Base-by-base conservation (phyloP, 2,797 vertebrate species). In the Carduelis carduelis region DNA sequence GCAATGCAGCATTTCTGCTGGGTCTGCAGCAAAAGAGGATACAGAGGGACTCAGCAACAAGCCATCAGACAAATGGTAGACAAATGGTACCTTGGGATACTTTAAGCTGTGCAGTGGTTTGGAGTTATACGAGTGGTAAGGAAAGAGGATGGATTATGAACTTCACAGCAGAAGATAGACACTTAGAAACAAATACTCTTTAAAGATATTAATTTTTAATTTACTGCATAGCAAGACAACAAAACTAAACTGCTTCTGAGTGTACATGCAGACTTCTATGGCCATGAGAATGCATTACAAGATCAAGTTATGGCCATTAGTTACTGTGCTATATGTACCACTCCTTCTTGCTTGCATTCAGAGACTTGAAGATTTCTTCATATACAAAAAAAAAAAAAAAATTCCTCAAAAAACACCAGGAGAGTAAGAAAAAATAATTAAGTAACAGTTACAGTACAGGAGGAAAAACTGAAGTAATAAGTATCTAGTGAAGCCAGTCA, bases 381-480 rank as follows among this genome's bases (percentile, higher is more conserved):
- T 5, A 18, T 16, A 74, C 1, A 8, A 72, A 34, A 94, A 70
- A 89, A 34, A 94, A 70, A 89, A 47, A 37, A 37, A 12, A 37
- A 12, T 4, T 0, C 0, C 16, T 16, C 17, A 13, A 23, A 74
- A 16, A 75, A 1, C 6, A 6, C 9, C 39, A 70, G 21, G 8
- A 44, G 8, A 90, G 37, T 55, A 86, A 78, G 17, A 28, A 64
- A 68, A 94, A 69, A 37, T 12, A 24, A 32, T 70, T 59, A 85
- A 43, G 12, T 27, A 76, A 57, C 16, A 80, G 49, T 71, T 89
- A 46, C 32, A 91, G 28, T 27, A 85, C 21, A 87, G 47, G 56
- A 83, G n/a, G 57, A 56, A 90, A 87, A 95, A 72, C 32, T 81
- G 65, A 92, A 81, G 44, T 37, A 91, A 0, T 56, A 87, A 79